Evolutionary conservation across 2,888 invertebrate species (phyloP).

Genomic region (Amphipoea oculea): DNA sequence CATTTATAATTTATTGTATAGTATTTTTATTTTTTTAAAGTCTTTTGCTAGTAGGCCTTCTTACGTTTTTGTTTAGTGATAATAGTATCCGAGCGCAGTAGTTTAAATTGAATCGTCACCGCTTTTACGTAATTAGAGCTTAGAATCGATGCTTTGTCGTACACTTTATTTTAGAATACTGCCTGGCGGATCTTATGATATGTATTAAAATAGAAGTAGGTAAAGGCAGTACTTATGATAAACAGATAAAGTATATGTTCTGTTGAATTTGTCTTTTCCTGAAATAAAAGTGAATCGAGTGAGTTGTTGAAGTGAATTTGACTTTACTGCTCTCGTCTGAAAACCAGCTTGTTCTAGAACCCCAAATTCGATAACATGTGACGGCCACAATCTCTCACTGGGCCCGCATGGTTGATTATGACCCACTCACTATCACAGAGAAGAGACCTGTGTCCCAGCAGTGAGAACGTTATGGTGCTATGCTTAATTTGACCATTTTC

Average conservation of each 20-base stretch:
- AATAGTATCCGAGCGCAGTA: background rate
- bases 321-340: background rate
- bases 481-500: background rate
- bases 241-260: background rate
- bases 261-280: background rate
- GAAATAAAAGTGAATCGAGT: background rate
- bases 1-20: background rate
- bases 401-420: background rate
- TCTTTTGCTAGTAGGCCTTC: background rate
- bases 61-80: background rate
- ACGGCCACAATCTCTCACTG: background rate
- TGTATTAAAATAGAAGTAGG: background rate
- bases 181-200: too few relatives aligned
- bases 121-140: constrained; percentile 14
- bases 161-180: background rate
- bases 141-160: background rate
- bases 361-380: background rate
- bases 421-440: background rate
- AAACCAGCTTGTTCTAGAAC: too few relatives aligned
- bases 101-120: constrained; percentile 42
- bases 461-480: background rate
- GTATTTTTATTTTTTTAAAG: background rate
- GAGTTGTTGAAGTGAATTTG: background rate
- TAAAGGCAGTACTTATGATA: background rate
- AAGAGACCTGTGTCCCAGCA: background rate